phyloP scores from a whole-genome alignment of 1,140 invertebrate genomes.

The Chrysomallon squamiferum region DNA sequence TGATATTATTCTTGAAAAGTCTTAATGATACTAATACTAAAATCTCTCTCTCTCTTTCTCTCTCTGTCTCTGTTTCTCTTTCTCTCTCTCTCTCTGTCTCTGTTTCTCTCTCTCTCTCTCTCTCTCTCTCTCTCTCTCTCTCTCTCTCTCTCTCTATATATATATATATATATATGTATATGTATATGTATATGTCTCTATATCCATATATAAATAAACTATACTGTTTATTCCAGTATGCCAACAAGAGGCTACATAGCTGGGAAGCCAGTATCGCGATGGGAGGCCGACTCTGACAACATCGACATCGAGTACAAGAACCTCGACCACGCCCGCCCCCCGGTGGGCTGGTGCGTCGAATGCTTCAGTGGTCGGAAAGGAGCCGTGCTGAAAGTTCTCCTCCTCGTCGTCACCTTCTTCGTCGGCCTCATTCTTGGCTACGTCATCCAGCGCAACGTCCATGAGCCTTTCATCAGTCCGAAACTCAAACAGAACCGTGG shows the following conservation, averaged over 20 bases:
- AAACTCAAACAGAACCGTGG: conserved; percentile 3
- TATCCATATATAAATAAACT: background rate
- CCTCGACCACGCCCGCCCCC: conserved; percentile 31
- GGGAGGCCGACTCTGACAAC: conserved; percentile 57
- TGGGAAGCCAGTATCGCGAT: conserved; percentile 52
- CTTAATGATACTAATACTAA: too few relatives aligned
- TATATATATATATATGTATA: conserved; percentile 13
- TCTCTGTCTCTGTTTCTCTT: background rate
- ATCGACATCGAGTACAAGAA: conserved; percentile 59
- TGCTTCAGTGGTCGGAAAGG: conserved; percentile 26
- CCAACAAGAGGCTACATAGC: conserved; percentile 51
- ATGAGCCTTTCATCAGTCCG: conserved; percentile 7
- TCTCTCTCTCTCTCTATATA: background rate
- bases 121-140: background rate
- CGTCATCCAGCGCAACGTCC: conserved; percentile 35
- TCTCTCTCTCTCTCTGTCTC: conserved; percentile 14
- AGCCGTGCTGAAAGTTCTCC: conserved; percentile 25
- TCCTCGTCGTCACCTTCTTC: conserved; percentile 26
- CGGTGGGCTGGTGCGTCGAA: conserved; percentile 12
- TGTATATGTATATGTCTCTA: background rate
- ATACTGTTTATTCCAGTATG: conserved; percentile 38
- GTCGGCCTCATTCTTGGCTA: conserved; percentile 45
- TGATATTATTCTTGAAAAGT: too few relatives aligned
- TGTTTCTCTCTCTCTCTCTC: conserved; percentile 8
- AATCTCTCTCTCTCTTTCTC: background rate